phyloP scores from a whole-genome alignment of 2,888 invertebrate species.

The Strigamia maritima region DNA sequence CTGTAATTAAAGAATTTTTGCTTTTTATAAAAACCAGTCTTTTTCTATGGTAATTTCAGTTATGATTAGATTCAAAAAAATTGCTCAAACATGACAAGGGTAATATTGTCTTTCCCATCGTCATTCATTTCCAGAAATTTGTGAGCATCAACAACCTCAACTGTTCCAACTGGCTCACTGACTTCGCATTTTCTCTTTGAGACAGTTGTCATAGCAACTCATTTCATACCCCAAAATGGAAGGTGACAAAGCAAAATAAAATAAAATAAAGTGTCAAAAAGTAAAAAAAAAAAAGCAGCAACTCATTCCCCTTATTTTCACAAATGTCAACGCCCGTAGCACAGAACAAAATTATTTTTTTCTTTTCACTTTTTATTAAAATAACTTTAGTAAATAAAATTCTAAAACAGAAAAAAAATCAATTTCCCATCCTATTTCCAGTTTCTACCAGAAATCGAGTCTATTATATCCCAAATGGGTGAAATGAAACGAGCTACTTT shows the following conservation, averaged over 20 bases:
- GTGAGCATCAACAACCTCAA: conserved; percentile 7
- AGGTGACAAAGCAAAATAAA: conserved; percentile 20
- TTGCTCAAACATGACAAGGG: not conserved
- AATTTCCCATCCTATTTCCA: conserved; percentile 23
- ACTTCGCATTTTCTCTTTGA: conserved; percentile 16
- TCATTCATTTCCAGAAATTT: not conserved
- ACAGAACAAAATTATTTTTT: not conserved
- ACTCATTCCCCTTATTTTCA: not conserved
- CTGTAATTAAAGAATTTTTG: too few species aligned
- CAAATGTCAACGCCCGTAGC: not conserved
- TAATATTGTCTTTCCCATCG: not conserved
- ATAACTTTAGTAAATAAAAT: not conserved
- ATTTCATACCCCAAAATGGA: conserved; percentile 17
- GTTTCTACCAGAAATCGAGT: conserved; percentile 10
- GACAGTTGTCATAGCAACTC: conserved; percentile 30
- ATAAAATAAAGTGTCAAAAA: not conserved
- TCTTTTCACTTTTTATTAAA: not conserved
- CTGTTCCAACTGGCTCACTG: conserved; percentile 8
- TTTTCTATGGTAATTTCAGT: too few species aligned
- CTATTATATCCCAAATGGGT: conserved; percentile 32
- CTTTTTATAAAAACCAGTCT: too few species aligned
- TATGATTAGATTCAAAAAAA: not conserved
- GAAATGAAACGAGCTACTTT: conserved; percentile 30
- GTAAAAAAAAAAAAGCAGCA: not conserved
- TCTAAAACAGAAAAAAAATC: not conserved